Percentiles rank a stretch among this genome's conserved stretches.
Evolutionary conservation across 2,113 vertebrate species (phyloP).

Genomic region (Todiramphus saurophagus): DNA sequence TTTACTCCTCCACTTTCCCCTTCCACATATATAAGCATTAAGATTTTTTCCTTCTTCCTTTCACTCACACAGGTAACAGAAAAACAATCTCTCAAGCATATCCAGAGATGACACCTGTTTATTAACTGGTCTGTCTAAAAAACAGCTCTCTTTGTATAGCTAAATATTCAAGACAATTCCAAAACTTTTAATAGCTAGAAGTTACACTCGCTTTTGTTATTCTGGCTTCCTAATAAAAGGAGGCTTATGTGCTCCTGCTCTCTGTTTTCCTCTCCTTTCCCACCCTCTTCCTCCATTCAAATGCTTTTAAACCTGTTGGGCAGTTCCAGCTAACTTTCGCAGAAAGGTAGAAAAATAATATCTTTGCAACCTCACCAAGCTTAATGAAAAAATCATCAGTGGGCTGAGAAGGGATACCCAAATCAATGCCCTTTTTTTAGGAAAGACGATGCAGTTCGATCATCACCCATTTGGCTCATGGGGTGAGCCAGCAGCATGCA

Average conservation of each 20-base stretch:
- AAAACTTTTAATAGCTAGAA: background rate
- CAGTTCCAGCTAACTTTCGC: slow-evolving; percentile 49
- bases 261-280: slow-evolving; percentile 50
- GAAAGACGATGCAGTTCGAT: background rate
- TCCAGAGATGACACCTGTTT: background rate
- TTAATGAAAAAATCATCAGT: background rate
- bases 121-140: background rate
- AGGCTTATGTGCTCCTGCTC: slow-evolving; percentile 45
- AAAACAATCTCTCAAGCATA: background rate
- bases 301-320: slow-evolving; percentile 49
- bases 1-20: slow-evolving; percentile 6
- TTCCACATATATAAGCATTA: background rate
- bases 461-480: background rate
- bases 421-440: background rate
- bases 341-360: slow-evolving; percentile 5
- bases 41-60: background rate
- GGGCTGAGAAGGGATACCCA: background rate
- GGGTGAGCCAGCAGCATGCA: background rate
- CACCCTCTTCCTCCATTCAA: slow-evolving; percentile 28
- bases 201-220: background rate
- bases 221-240: slow-evolving; percentile 19
- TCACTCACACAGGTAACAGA: background rate
- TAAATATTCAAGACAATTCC: background rate
- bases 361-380: background rate
- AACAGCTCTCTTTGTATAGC: background rate